Base-by-base conservation (phyloP, 2,888 invertebrate genomes). In the Dryomyza anilis region DNA sequence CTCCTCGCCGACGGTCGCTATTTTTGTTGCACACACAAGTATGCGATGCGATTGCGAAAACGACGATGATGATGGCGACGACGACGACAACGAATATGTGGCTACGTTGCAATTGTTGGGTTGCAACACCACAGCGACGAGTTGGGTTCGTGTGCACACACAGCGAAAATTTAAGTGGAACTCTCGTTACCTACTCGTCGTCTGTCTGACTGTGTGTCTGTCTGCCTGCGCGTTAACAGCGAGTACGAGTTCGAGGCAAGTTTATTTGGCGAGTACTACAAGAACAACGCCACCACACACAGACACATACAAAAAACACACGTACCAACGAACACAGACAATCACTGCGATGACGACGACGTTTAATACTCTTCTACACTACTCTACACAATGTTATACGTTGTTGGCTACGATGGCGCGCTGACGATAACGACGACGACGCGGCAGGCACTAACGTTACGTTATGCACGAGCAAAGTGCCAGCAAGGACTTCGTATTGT, bases 391-490 rank as follows among this genome's bases (percentile, higher is more conserved):
- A 36, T 23, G 39, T 39, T 25, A 33, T 19, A 55, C 12, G 23
- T 46, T 29, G 30, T n/a, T 33, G 46, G 48, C 50, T 39, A 36
- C 61, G 52, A 36, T 27, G 23, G 36, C 60, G 61, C 19, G 61
- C 45, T 19, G 36, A 39, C 58, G 62, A 58, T 53, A 50, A 29
- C 45, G 52, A 29, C 25, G 53, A 23, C 53, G 61, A 61, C 14
- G 25, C 60, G 60, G 25, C 61, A 43, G 29, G 43, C 21, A 61
- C 52, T 29, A n/a, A 53, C 29, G 48, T 45, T 59, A 43, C 61
- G 61, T 19, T 61, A 61, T 61, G 43, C 61, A 61, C 61, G 53
- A 61, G 21, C 39, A 39, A 61, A 61, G 53, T 61, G 61, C 52
- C 52, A 39, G 61, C 61, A 27, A 61, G 52, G 53, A 52, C 45